Percentiles rank a stretch among this genome's conserved stretches.
phyloP scores from a whole-genome alignment of 2,888 invertebrate genomes.

The Torymus tubicola region DNA sequence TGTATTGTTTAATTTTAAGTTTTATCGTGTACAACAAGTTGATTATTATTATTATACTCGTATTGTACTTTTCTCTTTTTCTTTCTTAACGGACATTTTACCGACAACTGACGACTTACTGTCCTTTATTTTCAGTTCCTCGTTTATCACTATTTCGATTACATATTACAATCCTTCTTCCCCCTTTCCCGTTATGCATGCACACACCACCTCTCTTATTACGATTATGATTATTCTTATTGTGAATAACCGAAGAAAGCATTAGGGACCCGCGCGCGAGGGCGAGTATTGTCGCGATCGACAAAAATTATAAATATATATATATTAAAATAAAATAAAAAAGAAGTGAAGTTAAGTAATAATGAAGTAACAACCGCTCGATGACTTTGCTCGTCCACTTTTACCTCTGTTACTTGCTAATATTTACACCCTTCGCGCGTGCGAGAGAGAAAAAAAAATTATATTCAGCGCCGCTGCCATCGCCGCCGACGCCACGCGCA shows the following conservation, averaged over 20 bases:
- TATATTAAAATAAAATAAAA: slow-evolving; percentile 5
- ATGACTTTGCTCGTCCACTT: slow-evolving; percentile 23
- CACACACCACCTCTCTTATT: slow-evolving; percentile 28
- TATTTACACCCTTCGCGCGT: too few species aligned
- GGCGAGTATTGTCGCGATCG: slow-evolving; percentile 17
- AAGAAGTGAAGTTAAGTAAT: slow-evolving; percentile 10
- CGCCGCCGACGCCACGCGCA: too few species aligned
- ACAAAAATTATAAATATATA: neutral
- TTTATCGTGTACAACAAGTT: slow-evolving; percentile 19
- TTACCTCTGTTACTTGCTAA: neutral
- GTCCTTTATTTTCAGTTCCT: slow-evolving; percentile 44
- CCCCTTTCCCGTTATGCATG: neutral
- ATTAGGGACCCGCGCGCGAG: slow-evolving; percentile 4
- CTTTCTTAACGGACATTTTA: slow-evolving; percentile 51
- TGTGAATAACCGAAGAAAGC: too few species aligned
- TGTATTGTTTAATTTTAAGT: slow-evolving; percentile 44
- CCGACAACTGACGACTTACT: slow-evolving; percentile 43
- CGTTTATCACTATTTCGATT: slow-evolving; percentile 29
- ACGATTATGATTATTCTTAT: neutral
- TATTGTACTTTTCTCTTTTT: slow-evolving; percentile 13
- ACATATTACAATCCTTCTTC: neutral
- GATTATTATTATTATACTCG: too few species aligned
- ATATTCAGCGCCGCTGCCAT: too few species aligned
- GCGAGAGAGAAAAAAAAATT: too few species aligned
- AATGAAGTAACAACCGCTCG: slow-evolving; percentile 30